Evolutionary conservation across 2,797 vertebrate genomes (phyloP), one percentile per base, ranked within the genome.

Genomic region (Momotus momota): DNA sequence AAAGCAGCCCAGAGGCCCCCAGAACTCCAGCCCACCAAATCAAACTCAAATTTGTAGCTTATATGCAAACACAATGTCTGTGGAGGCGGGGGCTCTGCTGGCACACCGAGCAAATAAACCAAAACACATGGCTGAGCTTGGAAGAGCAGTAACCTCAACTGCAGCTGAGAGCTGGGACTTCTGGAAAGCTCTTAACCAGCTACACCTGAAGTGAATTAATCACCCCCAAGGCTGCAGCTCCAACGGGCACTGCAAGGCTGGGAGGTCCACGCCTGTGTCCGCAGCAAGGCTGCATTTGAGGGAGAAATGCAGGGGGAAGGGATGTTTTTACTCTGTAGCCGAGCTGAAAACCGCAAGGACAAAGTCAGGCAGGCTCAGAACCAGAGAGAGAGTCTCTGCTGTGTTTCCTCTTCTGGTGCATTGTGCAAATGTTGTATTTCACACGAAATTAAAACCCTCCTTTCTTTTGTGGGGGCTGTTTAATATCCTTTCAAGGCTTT

Each of bases 31-130:
- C 79, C 89, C 73, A 15, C 81, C 93, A 91, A 93, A 95, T 93
- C 85, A 94, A 95, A 91, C 93, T 96, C 82, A 45, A 90, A 95
- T 96, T 95, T 86, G 72, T 91, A 94, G 82, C 87, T 95, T 78
- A 26, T 62, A 66, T 18, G 79, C 82, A 72, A 94, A 93, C 87
- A 86, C 0, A 71, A 79, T 21, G 49, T 69, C n/a, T 81, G 19
- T 55, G 86, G 78, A 84, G 0, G 33, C 0, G 1, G 83, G 48
- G 72, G 84, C 87, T 88, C 61, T 6, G 74, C 92, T 83, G 83
- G 91, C 86, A 88, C 83, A 57, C 52, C 22, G 38, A 33, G 48
- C 46, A 1, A 52, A 55, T 92, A 96, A 96, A 81, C 88, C 95
- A 71, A 80, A 97, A 82, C 95, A 94, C 86, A 94, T 94, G 95